Evolutionary conservation across 2,113 vertebrate genomes (phyloP).

Genomic region (human (Homo sapiens)): DNA sequence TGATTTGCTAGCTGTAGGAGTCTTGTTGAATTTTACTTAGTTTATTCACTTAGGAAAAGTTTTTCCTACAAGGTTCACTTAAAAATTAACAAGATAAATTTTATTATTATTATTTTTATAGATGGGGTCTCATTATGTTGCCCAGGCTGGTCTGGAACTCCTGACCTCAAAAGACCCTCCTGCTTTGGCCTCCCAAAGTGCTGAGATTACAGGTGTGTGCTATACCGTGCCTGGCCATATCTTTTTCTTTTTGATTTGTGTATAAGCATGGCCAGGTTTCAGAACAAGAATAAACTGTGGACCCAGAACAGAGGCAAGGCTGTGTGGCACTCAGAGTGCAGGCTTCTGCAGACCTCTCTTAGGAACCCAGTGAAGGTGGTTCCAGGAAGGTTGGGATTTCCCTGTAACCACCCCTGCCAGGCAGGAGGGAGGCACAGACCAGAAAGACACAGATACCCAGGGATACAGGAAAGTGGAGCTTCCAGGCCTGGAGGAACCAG

Average conservation of each 20-base stretch:
- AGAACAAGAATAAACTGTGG: no score
- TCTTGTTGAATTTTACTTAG: not conserved
- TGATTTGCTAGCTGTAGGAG: not conserved
- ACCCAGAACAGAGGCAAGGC: no score
- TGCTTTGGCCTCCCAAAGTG: no score
- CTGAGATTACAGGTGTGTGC: no score
- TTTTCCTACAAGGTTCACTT: not conserved
- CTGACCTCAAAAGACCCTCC: no score
- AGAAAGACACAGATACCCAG: not conserved
- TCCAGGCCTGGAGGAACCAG: not conserved
- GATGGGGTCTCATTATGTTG: no score
- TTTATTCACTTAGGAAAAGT: not conserved
- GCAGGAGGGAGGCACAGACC: not conserved
- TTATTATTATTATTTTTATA: no score
- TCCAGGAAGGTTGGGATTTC: not conserved
- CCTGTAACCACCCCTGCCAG: no score
- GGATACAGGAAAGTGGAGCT: fast-evolving
- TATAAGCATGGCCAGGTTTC: not conserved
- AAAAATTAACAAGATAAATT: not conserved
- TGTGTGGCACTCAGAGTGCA: fast-evolving
- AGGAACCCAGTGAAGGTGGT: not conserved
- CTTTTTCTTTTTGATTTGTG: not conserved
- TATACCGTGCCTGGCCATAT: no score
- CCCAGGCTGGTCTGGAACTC: no score
- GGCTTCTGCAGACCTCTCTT: no score